Evolutionary conservation across 2,797 vertebrate genomes (phyloP).

Genomic region (Ptychadena robeensis): DNA sequence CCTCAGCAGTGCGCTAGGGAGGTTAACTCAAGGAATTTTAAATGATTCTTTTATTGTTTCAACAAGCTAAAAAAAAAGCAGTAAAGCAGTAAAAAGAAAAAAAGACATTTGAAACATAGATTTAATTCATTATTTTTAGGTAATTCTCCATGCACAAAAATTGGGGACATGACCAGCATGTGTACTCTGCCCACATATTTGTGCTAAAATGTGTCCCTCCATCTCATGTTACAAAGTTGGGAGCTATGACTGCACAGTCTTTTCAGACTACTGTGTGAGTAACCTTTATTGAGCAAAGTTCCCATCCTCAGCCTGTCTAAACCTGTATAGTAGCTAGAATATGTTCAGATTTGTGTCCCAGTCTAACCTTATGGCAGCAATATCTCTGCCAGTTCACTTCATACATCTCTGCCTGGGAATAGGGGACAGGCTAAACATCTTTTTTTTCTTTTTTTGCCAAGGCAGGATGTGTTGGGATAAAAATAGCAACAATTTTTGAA

Average conservation of each 20-base stretch:
- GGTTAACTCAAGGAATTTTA: no score
- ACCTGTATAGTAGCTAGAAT: background rate
- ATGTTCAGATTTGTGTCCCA: slow-evolving; percentile 16
- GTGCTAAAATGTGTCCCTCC: background rate
- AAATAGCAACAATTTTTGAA: slow-evolving; percentile 72
- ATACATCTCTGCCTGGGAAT: slow-evolving; percentile 49
- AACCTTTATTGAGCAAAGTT: background rate
- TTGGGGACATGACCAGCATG: no score
- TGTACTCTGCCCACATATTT: background rate
- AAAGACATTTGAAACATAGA: background rate
- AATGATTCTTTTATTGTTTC: background rate
- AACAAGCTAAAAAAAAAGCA: background rate
- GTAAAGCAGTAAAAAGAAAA: no score
- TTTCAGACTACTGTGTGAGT: background rate
- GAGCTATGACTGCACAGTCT: background rate
- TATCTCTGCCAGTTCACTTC: slow-evolving; percentile 15
- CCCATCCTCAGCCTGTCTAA: background rate
- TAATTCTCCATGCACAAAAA: background rate
- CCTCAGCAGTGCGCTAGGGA: no score
- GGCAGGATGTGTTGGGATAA: slow-evolving; percentile 67
- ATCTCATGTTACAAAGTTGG: background rate
- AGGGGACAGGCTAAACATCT: slow-evolving; percentile 60
- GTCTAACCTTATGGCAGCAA: background rate
- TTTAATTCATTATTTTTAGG: background rate
- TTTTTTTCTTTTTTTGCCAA: slow-evolving; percentile 55